A percentile compares a stretch with the other conserved stretches of the same genome.
These are phyloP conservation scores for Darevskia mixta DNA, from an alignment of 2,797 vertebrate genomes.

Conservation along the genomic window DNA sequence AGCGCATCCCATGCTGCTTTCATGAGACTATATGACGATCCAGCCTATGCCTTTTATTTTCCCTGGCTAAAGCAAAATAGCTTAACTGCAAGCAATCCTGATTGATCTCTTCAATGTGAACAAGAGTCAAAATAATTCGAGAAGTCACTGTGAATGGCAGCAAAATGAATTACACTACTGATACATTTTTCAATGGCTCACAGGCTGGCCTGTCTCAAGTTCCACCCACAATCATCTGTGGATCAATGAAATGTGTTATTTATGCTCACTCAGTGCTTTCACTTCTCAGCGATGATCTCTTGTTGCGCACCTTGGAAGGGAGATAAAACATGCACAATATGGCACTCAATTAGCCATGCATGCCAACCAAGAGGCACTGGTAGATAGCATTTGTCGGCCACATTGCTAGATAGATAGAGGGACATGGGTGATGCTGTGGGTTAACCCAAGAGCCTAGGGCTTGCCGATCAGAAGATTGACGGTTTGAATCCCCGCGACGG, in stretches of 20 bases:
- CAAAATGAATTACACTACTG: constrained; percentile 38
- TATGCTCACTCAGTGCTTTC: constrained; percentile 52
- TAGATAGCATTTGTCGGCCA: constrained; percentile 53
- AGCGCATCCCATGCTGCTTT: not conserved
- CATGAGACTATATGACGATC: not conserved
- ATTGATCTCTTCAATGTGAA: constrained; percentile 33
- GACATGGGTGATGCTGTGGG: no score
- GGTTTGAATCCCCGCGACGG: no score
- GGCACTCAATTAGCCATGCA: constrained; percentile 69
- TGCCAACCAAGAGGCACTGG: constrained; percentile 59
- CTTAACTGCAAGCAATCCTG: not conserved
- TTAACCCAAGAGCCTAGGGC: no score
- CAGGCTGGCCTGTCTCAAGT: constrained; percentile 35
- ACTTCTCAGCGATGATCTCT: constrained; percentile 54
- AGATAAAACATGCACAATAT: constrained; percentile 51
- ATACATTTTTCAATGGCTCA: constrained; percentile 48
- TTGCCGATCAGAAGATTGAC: no score
- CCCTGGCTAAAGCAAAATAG: not conserved
- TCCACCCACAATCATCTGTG: constrained; percentile 8
- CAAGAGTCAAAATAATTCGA: constrained; percentile 46
- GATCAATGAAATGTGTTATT: constrained; percentile 69
- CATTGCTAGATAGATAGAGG: not conserved
- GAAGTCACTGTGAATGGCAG: constrained; percentile 46
- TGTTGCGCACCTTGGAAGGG: constrained; percentile 56
- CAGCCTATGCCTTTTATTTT: not conserved